Conservation (phyloP, 2,888 invertebrate genomes). For the Caenorhabditis angaria region DNA sequence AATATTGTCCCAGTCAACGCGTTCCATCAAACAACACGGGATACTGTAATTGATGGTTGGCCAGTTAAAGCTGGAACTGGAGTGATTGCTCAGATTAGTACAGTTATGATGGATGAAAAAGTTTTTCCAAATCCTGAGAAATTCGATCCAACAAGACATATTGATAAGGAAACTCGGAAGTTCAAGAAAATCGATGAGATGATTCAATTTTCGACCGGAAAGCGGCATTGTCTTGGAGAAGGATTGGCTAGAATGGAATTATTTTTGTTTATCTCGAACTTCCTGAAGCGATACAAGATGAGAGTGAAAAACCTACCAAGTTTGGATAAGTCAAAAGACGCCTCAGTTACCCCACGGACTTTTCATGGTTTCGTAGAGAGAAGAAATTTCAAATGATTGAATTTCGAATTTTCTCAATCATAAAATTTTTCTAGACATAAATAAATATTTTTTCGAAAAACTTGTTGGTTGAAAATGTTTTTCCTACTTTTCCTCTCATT, state of each 20-base stretch:
- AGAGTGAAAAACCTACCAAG: too few relatives aligned
- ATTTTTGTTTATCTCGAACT: constrained; percentile 44
- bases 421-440: too few relatives aligned
- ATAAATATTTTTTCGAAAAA: too few relatives aligned
- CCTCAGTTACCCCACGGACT: too few relatives aligned
- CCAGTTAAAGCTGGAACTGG: too few relatives aligned
- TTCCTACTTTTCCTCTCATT: too few relatives aligned
- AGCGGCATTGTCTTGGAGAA: too few relatives aligned
- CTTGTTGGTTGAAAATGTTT: too few relatives aligned
- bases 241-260: constrained; percentile 49
- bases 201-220: constrained; percentile 52
- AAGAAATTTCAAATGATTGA: too few relatives aligned
- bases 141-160: constrained; percentile 39
- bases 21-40: constrained; percentile 22
- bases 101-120: constrained; percentile 31
- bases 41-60: constrained; percentile 19
- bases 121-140: constrained; percentile 29
- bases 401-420: too few relatives aligned
- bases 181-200: constrained; percentile 43
- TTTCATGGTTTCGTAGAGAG: too few relatives aligned
- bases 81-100: constrained; percentile 36
- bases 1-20: constrained; percentile 40
- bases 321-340: too few relatives aligned
- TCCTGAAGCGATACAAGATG: constrained; percentile 42
- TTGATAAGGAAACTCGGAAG: constrained; percentile 56